These are phyloP conservation scores for Rotaria sp. DNA, from an alignment of 2,888 invertebrate genomes.

Conservation along the genomic window DNA sequence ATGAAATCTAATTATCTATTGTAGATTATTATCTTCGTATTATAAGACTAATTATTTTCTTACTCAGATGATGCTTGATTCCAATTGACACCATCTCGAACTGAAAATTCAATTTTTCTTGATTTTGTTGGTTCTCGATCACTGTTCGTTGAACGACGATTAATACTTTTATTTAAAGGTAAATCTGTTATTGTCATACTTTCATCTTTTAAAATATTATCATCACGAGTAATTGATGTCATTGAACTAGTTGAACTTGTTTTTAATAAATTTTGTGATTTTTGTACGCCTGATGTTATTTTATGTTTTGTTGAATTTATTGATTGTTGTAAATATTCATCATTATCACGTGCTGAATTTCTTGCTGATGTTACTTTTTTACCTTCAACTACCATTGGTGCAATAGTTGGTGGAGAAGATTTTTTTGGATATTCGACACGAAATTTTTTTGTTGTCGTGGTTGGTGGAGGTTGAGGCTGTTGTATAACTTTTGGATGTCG, in stretches of 20 bases:
- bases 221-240: conserved; percentile 27
- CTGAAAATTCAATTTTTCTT: conserved; percentile 9
- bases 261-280: neutral
- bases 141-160: neutral
- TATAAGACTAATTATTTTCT: neutral
- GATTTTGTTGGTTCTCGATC: neutral
- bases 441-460: neutral
- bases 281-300: neutral
- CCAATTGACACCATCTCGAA: neutral
- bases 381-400: neutral
- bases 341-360: neutral
- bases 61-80: neutral
- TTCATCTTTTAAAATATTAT: neutral
- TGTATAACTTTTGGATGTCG: neutral
- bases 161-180: neutral
- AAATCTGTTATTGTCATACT: neutral
- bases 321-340: neutral
- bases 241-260: neutral
- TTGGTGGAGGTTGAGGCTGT: neutral
- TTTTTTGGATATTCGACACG: neutral
- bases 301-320: neutral
- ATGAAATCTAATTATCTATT: neutral
- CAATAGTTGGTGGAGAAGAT: neutral
- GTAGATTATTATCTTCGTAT: neutral
- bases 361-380: conserved; percentile 26